A percentile compares a stretch with the other conserved stretches of the same genome.
These are phyloP conservation scores for Ophioninae sp. DNA, from an alignment of 2,888 invertebrate species.

Conservation along the genomic window DNA sequence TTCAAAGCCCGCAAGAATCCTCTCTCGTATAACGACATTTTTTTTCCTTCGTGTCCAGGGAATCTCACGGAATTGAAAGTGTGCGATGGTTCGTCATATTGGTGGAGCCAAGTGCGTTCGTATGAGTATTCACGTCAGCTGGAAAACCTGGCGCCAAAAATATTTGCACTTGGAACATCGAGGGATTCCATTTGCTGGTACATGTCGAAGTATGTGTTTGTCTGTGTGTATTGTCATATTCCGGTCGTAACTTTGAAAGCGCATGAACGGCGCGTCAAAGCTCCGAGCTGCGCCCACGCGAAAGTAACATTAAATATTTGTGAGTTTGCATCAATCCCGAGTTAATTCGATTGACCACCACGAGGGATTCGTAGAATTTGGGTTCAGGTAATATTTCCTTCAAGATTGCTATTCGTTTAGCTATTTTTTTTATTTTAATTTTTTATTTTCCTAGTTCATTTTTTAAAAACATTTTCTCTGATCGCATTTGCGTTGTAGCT, in stretches of 20 bases:
- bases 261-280: constrained; percentile 58
- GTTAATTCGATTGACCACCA: constrained; percentile 59
- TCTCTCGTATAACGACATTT: constrained; percentile 21
- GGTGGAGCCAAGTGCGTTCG: constrained; percentile 40
- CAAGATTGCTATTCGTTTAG: neutral
- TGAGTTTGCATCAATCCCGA: constrained; percentile 57
- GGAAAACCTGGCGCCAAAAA: constrained; percentile 78
- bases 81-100: constrained; percentile 15
- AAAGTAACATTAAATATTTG: constrained; percentile 63
- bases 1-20: constrained; percentile 22
- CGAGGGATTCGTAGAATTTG: constrained; percentile 50
- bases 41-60: constrained; percentile 3
- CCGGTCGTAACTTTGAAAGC: constrained; percentile 42
- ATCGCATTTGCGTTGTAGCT: neutral
- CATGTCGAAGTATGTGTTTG: neutral
- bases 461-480: neutral
- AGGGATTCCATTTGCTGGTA: constrained; percentile 39
- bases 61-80: neutral
- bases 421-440: neutral
- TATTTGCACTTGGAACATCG: constrained; percentile 69
- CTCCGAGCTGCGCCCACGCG: constrained; percentile 43
- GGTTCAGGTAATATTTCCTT: constrained; percentile 3
- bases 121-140: constrained; percentile 64
- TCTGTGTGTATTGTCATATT: constrained; percentile 32
- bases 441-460: neutral